Percentiles rank a stretch among this genome's conserved stretches.
phyloP scores from a whole-genome alignment of 2,888 invertebrate species.

The Hemicrepidius hirtus region DNA sequence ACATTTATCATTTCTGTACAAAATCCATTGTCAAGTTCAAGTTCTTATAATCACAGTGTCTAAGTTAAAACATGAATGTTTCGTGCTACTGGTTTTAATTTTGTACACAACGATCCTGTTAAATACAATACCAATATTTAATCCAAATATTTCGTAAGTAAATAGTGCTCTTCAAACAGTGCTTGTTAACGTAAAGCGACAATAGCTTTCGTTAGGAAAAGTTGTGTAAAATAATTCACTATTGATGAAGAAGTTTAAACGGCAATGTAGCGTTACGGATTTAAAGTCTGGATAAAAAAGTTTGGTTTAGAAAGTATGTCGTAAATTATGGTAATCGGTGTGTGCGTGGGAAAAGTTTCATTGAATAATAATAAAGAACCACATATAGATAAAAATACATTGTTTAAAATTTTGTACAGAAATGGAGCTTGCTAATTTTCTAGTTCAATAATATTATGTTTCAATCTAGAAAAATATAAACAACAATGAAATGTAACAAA shows the following conservation, averaged over 20 bases:
- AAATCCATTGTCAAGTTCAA: too few species aligned
- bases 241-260: not conserved
- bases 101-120: too few species aligned
- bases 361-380: conserved; percentile 23
- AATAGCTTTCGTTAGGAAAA: conserved; percentile 24
- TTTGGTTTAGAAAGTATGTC: conserved; percentile 25
- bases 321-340: conserved; percentile 19
- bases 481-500: too few species aligned
- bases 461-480: too few species aligned
- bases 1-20: too few species aligned
- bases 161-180: not conserved
- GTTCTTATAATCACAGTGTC: too few species aligned
- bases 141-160: not conserved
- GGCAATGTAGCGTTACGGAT: not conserved
- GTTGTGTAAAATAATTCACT: not conserved
- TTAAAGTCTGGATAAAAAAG: conserved; percentile 17
- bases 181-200: not conserved
- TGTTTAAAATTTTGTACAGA: not conserved
- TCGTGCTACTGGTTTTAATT: too few species aligned
- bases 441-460: too few species aligned
- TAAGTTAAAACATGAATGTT: too few species aligned
- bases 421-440: not conserved
- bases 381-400: not conserved
- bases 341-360: conserved; percentile 17
- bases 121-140: too few species aligned